These are phyloP conservation scores for Pterocles orientalis DNA, from an alignment of 2,113 vertebrate species.

Conservation along the genomic window DNA sequence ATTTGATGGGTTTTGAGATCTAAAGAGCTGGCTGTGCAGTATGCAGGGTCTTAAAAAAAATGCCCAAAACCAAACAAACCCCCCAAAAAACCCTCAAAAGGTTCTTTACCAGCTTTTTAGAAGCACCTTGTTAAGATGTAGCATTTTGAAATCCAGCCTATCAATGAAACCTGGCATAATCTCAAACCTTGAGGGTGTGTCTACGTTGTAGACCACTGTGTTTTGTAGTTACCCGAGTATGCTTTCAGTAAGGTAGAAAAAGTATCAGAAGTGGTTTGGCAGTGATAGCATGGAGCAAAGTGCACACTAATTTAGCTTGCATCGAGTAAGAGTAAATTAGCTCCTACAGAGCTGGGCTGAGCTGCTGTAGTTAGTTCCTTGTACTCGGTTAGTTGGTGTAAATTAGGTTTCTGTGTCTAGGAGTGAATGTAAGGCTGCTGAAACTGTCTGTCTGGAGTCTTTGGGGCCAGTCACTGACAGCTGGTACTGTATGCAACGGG, in stretches of 20 bases:
- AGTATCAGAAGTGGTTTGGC: neutral
- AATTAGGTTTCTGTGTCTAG: neutral
- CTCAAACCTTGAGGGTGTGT: neutral
- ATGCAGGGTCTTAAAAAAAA: neutral
- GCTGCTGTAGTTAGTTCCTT: neutral
- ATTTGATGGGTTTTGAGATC: neutral
- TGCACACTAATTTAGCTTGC: neutral
- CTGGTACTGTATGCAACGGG: neutral
- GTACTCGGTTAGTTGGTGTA: neutral
- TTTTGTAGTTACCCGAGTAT: neutral
- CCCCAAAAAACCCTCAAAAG: neutral
- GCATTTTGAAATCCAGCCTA: neutral
- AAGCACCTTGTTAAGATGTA: neutral
- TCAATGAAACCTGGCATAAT: neutral
- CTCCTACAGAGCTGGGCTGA: neutral
- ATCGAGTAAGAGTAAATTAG: neutral
- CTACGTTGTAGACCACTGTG: neutral
- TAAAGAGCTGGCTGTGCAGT: neutral
- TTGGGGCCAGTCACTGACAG: neutral
- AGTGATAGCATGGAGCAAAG: neutral
- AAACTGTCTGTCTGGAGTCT: neutral
- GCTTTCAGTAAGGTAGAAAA: neutral
- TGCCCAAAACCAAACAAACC: neutral
- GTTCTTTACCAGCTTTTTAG: neutral
- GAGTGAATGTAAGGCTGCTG: neutral